Evolutionary conservation across 2,888 invertebrate species (phyloP).

Genomic region (Drosophila algonquin): DNA sequence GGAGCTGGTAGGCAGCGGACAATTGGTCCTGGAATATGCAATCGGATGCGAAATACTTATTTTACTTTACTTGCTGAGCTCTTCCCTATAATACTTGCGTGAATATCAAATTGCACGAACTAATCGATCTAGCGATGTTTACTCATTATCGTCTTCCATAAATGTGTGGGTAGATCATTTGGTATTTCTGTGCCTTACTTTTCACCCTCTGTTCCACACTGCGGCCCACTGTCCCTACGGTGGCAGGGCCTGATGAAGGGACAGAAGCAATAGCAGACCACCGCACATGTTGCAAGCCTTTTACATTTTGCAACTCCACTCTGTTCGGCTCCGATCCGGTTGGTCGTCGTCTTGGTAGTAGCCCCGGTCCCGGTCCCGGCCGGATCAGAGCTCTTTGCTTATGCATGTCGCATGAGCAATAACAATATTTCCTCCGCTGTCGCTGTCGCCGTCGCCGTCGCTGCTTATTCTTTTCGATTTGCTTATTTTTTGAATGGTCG

Average conservation of each 20-base stretch:
- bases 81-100: background rate
- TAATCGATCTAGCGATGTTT: too few species aligned
- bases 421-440: slow-evolving; percentile 63
- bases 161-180: background rate
- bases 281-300: slow-evolving; percentile 62
- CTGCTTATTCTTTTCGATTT: slow-evolving; percentile 62
- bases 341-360: slow-evolving; percentile 13
- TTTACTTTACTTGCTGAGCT: too few species aligned
- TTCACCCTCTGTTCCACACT: slow-evolving; percentile 5
- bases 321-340: slow-evolving; percentile 36
- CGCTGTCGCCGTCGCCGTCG: slow-evolving; percentile 23
- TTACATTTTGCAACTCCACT: slow-evolving; percentile 48
- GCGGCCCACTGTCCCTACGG: background rate
- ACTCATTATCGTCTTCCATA: too few species aligned
- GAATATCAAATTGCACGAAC: too few species aligned
- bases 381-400: slow-evolving; percentile 51
- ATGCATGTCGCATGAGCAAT: slow-evolving; percentile 76
- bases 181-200: background rate
- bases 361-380: background rate
- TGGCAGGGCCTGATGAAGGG: slow-evolving; percentile 9
- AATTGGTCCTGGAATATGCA: background rate
- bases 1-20: too few species aligned
- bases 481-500: slow-evolving; percentile 35
- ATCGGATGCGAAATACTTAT: background rate
- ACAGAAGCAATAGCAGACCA: slow-evolving; percentile 34